Percentiles rank a stretch among this genome's conserved stretches.
Conservation (phyloP, 2,797 vertebrate genomes). For the Rallus crepitans region DNA sequence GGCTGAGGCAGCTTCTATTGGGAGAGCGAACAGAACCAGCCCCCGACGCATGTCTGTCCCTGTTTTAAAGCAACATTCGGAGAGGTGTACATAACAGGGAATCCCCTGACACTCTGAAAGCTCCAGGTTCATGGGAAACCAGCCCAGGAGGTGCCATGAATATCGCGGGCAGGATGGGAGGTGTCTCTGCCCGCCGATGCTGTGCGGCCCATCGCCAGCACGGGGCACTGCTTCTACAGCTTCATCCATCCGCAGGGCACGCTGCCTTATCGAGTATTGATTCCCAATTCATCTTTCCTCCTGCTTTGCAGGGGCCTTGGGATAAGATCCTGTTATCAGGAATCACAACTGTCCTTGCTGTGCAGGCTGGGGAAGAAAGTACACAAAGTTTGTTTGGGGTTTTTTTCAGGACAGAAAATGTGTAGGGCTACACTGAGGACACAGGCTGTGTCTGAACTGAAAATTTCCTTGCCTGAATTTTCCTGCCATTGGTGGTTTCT, state of each 20-base stretch:
- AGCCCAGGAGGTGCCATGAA: background rate
- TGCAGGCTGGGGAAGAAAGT: background rate
- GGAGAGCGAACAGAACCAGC: background rate
- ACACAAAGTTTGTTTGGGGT: background rate
- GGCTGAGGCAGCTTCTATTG: background rate
- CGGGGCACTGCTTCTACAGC: background rate
- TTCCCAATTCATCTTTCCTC: slow-evolving; percentile 32
- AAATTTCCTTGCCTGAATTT: background rate
- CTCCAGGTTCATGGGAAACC: accelerated
- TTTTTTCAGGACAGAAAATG: background rate
- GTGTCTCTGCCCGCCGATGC: background rate
- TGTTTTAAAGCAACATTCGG: background rate
- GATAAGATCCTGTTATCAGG: background rate
- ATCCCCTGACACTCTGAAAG: background rate
- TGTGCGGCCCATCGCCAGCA: background rate
- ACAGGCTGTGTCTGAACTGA: accelerated
- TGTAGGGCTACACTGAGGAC: accelerated
- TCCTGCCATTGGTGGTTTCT: background rate
- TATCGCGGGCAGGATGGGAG: too few species aligned
- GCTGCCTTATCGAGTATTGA: background rate
- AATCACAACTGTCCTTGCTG: background rate
- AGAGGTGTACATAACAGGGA: accelerated
- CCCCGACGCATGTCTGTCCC: too few species aligned
- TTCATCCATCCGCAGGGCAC: background rate
- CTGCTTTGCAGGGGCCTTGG: background rate